Evolutionary conservation across 2,888 invertebrate genomes (phyloP), one percentile per base, ranked within the genome.

Genomic region (Dorcus parallelipipedus): DNA sequence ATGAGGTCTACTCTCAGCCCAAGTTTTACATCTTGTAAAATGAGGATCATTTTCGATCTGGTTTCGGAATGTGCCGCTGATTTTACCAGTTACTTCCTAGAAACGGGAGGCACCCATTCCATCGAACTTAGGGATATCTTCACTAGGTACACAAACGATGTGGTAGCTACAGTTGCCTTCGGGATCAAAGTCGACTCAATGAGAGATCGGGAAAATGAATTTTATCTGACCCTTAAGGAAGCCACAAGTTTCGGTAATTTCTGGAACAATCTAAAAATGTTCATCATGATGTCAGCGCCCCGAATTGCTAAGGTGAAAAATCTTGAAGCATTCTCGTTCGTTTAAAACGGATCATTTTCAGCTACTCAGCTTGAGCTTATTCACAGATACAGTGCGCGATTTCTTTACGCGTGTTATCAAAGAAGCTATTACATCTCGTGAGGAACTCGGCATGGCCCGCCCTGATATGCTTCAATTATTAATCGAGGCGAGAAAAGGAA

Each of bases 181-280:
- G 82, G 82, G 0, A 64, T 82, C 1, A 77, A 81, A 60, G 78
- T 82, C 1, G 77, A 84, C 64, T 84, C 84, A 0, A 76, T 80
- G 9, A 68, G 71, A 2, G 76, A 84, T 0, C 72, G 69, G 5
- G 67, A 81, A 0, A 84, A 84, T 62, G 68, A 79, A 26, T 84
- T 85, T 66, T 84, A 80, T 59, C 54, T 62, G 38, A 80, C 78
- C 75, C 82, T n/a, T n/a, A 41, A 41, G 50, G 71, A 68, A 9
- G 69, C 78, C 14, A 78, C 81, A 0, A 74, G 72, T 1, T 80
- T 83, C 54, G 7, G 6, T 5, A 61, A 62, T 3, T 52, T 56
- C 9, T 42, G 43, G 40, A 10, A 49, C 45, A 50, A 10, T 42
- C 6, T 59, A 8, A 52, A 33, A 49, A 10, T 56, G 9, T n/a